These are phyloP conservation scores for Echinops telfairi DNA, from an alignment of 2,113 vertebrate genomes.

Conservation along the genomic window DNA sequence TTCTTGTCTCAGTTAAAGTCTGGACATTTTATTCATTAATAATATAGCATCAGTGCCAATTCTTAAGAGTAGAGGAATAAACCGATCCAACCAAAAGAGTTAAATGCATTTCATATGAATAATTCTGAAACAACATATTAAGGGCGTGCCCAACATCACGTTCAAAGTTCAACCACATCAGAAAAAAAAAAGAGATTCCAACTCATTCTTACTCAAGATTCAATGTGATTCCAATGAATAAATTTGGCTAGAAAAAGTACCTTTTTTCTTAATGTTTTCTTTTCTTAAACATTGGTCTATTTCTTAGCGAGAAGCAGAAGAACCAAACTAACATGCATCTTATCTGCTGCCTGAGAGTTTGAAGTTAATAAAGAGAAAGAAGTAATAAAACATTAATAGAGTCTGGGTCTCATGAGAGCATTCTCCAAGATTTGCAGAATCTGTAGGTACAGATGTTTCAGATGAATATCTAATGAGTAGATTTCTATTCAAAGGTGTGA, in stretches of 20 bases:
- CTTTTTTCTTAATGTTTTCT: background rate
- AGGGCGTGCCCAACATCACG: background rate
- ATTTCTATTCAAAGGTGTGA: background rate
- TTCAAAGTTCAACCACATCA: constrained; percentile 50
- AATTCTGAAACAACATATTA: constrained; percentile 11
- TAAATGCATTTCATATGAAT: constrained; percentile 1
- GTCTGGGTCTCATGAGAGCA: background rate
- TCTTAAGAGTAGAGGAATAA: constrained; percentile 48
- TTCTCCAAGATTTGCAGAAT: background rate
- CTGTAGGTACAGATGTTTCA: constrained; percentile 9
- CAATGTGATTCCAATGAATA: background rate
- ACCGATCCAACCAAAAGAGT: background rate
- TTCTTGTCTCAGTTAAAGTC: constrained; percentile 5
- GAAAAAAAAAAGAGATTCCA: constrained; percentile 24
- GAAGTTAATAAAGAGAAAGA: background rate
- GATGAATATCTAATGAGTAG: constrained; percentile 13
- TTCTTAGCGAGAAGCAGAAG: constrained; percentile 38
- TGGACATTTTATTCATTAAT: constrained; percentile 47
- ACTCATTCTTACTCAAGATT: constrained; percentile 34
- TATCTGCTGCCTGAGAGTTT: background rate
- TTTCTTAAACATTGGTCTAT: background rate
- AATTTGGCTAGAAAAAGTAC: background rate
- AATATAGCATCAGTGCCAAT: background rate
- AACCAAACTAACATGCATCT: background rate
- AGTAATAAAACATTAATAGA: background rate